Base-by-base conservation (phyloP, 2,888 invertebrate species). In the Bunonema sp. region DNA sequence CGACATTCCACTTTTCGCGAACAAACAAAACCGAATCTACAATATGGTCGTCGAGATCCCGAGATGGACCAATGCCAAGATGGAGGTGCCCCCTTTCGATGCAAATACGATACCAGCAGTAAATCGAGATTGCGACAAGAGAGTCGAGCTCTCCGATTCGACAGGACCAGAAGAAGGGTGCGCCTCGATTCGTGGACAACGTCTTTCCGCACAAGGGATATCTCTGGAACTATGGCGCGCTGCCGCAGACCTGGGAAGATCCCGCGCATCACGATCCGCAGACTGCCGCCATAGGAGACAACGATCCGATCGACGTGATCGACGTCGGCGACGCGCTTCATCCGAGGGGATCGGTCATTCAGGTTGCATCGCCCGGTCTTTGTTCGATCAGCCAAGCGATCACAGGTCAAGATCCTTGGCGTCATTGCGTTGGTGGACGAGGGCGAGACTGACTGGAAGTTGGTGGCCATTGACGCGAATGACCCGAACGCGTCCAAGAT, bases 371-470 rank as follows among this genome's bases (percentile, higher is more conserved):
- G 10, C 18, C 15, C 15, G 5, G 26, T 12, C 12, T 26, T 26
- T 12, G 7, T 8, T 26, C 26, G 5, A 5, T 8, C 26, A 8
- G 5, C 26, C 26, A 12, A 5, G 12, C n/a, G 10, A 32, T 26
- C 87, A 23, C 79, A 82, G 70, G 87, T 89, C 1, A 87, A 88
- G 74, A 76, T 86, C 37, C 76, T 97, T 31, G 93, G 93, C 57
- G 79, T 82, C 42, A 78, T 97, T 68, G 91, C 88, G 49, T 77
- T 97, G 49, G 82, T 97, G 68, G 87, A 87, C 74, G 86, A 87
- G 77, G 85, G 86, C 54, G 93, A 97, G 77, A 97, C 93, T 23
- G 93, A 97, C 75, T 97, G 93, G 93, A 97, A 93, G 75, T 74
- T 97, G 44, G 77, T 97, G 52, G 84, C 82, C 21, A 82, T 97